phyloP scores from a whole-genome alignment of 2,113 vertebrate genomes.

The Donacobius atricapilla region DNA sequence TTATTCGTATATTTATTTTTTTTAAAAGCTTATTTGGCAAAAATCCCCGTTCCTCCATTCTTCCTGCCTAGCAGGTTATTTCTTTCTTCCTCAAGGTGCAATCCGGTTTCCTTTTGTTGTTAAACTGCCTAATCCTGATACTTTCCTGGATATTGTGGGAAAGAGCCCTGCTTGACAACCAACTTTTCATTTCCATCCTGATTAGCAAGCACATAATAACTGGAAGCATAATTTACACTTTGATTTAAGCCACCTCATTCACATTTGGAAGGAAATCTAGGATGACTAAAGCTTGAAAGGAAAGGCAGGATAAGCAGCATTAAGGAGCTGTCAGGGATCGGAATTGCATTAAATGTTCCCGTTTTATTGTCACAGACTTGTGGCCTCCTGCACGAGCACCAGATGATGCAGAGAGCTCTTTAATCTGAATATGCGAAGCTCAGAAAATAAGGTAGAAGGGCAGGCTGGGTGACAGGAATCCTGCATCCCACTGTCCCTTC shows the following conservation, averaged over 20 bases:
- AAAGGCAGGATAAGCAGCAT: conserved; percentile 54
- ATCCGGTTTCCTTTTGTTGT: conserved; percentile 63
- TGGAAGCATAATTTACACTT: conserved; percentile 46
- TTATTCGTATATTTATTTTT: conserved; percentile 25
- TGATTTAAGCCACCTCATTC: conserved; percentile 55
- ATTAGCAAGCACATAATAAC: conserved; percentile 52
- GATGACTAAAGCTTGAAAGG: conserved; percentile 50
- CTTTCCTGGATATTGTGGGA: conserved; percentile 69
- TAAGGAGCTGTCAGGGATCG: conserved; percentile 26
- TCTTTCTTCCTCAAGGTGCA: conserved; percentile 65
- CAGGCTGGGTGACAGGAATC: background rate
- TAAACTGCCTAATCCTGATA: conserved; percentile 13
- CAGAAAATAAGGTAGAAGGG: background rate
- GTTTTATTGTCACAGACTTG: background rate
- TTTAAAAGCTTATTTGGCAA: conserved; percentile 15
- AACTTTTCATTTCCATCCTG: conserved; percentile 59
- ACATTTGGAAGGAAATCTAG: conserved; percentile 37
- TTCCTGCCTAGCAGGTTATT: conserved; percentile 59
- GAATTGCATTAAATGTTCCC: background rate
- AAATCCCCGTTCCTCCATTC: conserved; percentile 9
- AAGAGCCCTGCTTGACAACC: conserved; percentile 27
- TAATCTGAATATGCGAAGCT: background rate
- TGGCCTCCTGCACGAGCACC: background rate
- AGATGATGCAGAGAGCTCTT: background rate
- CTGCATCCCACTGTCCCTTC: background rate